phyloP scores from a whole-genome alignment of 2,113 vertebrate genomes.

The Peromyscus polionotus region DNA sequence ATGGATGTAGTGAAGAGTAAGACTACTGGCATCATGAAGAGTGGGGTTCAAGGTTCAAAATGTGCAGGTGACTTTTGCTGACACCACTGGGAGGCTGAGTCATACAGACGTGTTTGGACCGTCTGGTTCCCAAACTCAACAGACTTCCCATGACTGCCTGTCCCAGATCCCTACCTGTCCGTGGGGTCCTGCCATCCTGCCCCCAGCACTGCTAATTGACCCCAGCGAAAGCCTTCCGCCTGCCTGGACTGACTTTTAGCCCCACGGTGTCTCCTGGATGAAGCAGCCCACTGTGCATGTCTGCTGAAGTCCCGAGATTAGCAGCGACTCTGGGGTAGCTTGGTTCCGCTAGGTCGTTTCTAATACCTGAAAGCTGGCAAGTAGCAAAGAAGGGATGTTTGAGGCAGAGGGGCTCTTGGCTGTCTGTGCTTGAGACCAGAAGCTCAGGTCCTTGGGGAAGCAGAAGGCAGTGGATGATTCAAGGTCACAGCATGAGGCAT shows the following conservation, averaged over 20 bases:
- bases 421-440: background rate
- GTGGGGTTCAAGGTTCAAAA: background rate
- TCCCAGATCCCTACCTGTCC: background rate
- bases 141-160: background rate
- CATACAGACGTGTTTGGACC: no score
- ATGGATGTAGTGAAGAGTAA: background rate
- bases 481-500: background rate
- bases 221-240: background rate
- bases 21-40: background rate
- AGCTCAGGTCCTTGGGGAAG: background rate
- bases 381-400: background rate
- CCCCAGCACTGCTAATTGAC: background rate
- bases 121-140: background rate
- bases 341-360: background rate
- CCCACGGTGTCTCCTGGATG: background rate
- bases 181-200: background rate
- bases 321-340: background rate
- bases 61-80: background rate
- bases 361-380: background rate
- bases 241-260: background rate
- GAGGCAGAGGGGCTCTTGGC: background rate
- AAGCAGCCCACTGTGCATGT: background rate
- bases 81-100: background rate
- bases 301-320: background rate
- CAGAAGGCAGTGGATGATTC: slow-evolving; percentile 26